Evolutionary conservation across 1,140 invertebrate genomes (phyloP).

Genomic region (Tigriopus japonicus): DNA sequence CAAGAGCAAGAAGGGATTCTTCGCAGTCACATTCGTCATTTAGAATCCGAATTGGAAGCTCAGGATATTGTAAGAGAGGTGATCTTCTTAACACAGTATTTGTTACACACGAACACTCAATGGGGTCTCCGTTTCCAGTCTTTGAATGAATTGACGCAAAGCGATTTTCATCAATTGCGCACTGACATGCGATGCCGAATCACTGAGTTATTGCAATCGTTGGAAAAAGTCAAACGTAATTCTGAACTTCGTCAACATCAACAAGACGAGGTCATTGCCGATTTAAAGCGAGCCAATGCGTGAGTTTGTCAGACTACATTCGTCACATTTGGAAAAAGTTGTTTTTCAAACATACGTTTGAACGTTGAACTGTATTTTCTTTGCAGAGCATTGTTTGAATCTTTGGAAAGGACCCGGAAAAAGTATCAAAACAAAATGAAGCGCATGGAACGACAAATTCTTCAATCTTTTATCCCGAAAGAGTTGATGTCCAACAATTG

Average conservation of each 20-base stretch:
- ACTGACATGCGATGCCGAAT: conserved; percentile 44
- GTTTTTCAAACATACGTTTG: conserved; percentile 20
- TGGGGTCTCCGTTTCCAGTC: conserved; percentile 23
- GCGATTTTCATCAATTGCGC: too few relatives aligned
- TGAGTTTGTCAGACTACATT: conserved; percentile 19
- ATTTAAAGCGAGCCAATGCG: conserved; percentile 49
- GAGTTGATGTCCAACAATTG: too few relatives aligned
- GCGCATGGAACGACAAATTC: conserved; percentile 51
- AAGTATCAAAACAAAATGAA: conserved; percentile 53
- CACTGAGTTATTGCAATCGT: conserved; percentile 45
- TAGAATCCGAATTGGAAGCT: not conserved
- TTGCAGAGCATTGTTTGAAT: conserved; percentile 44
- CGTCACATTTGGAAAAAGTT: conserved; percentile 6
- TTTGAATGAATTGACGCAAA: too few relatives aligned
- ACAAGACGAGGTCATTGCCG: conserved; percentile 45
- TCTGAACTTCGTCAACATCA: conserved; percentile 48
- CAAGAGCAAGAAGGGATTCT: not conserved
- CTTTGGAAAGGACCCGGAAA: conserved; percentile 52
- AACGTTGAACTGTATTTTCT: conserved; percentile 22
- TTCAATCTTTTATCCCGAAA: conserved; percentile 18
- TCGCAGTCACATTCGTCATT: not conserved
- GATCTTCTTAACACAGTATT: too few relatives aligned
- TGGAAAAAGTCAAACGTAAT: conserved; percentile 50
- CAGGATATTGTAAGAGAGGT: not conserved
- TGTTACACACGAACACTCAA: too few relatives aligned